phyloP scores from a whole-genome alignment of 1,140 invertebrate species.

The Drosophila truncata region DNA sequence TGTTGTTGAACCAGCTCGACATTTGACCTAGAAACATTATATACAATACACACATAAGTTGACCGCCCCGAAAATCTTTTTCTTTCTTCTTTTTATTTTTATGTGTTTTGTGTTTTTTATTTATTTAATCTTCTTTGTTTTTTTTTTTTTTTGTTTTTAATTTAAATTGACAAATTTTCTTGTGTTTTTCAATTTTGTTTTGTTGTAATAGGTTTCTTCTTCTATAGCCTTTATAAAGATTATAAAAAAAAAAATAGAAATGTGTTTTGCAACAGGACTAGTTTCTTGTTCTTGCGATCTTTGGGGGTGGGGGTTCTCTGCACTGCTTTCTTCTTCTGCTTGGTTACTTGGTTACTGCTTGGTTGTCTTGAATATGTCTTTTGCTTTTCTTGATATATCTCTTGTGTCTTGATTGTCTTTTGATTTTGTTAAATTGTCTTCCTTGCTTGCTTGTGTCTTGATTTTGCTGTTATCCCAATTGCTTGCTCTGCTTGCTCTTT shows the following conservation, averaged over 20 bases:
- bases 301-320: not conserved
- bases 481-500: slow-evolving; percentile 8
- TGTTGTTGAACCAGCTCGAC: slow-evolving; percentile 84
- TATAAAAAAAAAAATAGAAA: not conserved
- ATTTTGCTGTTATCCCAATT: not conserved
- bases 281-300: not conserved
- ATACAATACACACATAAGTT: slow-evolving; percentile 69
- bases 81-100: slow-evolving; percentile 37
- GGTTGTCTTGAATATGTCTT: not conserved
- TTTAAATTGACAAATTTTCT: not conserved
- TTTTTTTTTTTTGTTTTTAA: slow-evolving; percentile 14
- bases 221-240: no score
- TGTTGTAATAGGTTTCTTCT: slow-evolving; percentile 39
- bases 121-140: slow-evolving; percentile 22
- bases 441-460: slow-evolving; percentile 2
- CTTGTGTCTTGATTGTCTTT: not conserved
- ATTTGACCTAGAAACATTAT: slow-evolving; percentile 86
- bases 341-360: not conserved
- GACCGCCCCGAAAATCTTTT: slow-evolving; percentile 35
- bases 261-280: not conserved
- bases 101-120: slow-evolving; percentile 7
- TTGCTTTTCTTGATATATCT: not conserved
- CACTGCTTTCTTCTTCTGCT: not conserved
- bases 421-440: no score
- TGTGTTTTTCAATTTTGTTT: slow-evolving; percentile 48